Evolutionary conservation across 2,888 invertebrate species (phyloP), one percentile per base, ranked within the genome.

Genomic region (Cremastinae sp.): DNA sequence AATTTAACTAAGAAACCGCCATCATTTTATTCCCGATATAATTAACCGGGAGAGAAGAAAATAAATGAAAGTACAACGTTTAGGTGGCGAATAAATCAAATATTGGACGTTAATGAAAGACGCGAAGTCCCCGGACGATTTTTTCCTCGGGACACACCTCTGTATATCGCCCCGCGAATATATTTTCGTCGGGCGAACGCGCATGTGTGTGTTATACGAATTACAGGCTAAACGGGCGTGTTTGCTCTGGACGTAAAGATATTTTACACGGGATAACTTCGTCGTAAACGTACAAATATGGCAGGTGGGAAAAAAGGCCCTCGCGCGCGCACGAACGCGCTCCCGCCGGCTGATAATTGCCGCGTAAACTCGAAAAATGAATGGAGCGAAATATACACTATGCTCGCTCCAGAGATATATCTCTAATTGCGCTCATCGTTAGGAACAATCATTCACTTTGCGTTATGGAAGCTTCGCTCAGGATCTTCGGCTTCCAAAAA

Each of bases 51-150:
- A 12, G 38, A 56, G 22, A 61, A 34, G 10, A 41, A 41, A 18
- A 1, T 14, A 51, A 20, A 58, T 20, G 41, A n/a, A 61, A 14
- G 14, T 7, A 28, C 14, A 56, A 22, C 16, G 14, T 45, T 18
- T 47, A 58, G 70, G 75, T 62, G 56, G 43, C 64, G 71, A 74
- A 79, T 79, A 79, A 79, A 79, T 79, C 79, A 79, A 76, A 73
- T 20, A 71, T 71, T 16, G 41, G 73, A 73, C 78, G 51, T 65
- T 78, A 78, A 78, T 75, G 72, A 73, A 65, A 49, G 66, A 34
- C 43, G 12, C 53, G 69, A 41, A 51, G 12, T 34, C 38, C 12
- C 8, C 36, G 47, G 20, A 70, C 54, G 70, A 71, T 65, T 70
- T 71, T 62, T 61, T 34, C 34, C n/a, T n/a, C n/a, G 22, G 34